These are phyloP conservation scores for Pseudomugil tenellus DNA, from an alignment of 2,797 vertebrate genomes.

Conservation along the genomic window DNA sequence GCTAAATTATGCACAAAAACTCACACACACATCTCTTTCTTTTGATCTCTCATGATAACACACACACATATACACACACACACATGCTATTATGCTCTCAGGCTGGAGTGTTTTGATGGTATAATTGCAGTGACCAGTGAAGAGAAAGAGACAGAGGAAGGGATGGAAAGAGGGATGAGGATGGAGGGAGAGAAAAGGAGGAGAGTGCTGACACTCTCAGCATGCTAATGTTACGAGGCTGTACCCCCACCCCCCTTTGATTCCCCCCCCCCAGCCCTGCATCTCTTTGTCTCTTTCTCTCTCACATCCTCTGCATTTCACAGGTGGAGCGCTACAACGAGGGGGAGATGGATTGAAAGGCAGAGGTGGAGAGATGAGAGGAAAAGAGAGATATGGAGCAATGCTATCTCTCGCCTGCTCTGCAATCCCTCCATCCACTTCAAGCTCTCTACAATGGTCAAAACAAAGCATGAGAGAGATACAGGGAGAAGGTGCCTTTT, in stretches of 20 bases:
- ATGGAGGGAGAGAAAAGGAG: conserved; percentile 75
- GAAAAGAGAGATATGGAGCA: conserved; percentile 66
- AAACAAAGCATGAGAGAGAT: conserved; percentile 64
- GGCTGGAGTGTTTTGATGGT: conserved; percentile 88
- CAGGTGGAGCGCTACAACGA: conserved; percentile 76
- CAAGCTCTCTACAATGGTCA: conserved; percentile 64
- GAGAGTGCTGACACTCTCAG: conserved; percentile 83
- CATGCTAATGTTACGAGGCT: conserved; percentile 82
- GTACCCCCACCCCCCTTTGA: conserved; percentile 34
- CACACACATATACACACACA: conserved; percentile 63
- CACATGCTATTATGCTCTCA: conserved; percentile 89
- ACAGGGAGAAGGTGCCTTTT: conserved; percentile 69
- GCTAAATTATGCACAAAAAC: conserved; percentile 72
- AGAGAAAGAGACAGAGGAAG: conserved; percentile 75
- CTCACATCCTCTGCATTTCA: conserved; percentile 69
- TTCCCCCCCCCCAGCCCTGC: no score
- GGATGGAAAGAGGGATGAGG: conserved; percentile 76
- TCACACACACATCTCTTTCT: conserved; percentile 40
- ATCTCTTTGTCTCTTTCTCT: conserved; percentile 75
- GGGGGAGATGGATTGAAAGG: conserved; percentile 50
- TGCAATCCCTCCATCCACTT: conserved; percentile 73
- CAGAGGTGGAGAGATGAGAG: conserved; percentile 55
- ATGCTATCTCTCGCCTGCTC: conserved; percentile 65
- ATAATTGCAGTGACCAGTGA: conserved; percentile 87
- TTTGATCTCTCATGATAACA: conserved; percentile 42